Evolutionary conservation across 1,140 invertebrate species (phyloP), one percentile per base, ranked within the genome.

Genomic region (Trachelipus rathkii): DNA sequence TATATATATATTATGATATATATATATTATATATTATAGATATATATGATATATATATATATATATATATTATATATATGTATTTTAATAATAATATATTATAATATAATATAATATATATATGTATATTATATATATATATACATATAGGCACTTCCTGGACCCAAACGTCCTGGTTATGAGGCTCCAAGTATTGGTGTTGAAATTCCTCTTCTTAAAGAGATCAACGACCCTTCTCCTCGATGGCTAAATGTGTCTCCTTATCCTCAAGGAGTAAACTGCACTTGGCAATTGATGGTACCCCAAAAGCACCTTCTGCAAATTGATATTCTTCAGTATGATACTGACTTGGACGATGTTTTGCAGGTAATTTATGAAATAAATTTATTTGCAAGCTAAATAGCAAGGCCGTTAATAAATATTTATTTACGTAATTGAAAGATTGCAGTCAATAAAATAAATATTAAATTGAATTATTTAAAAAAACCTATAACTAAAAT

Each of bases 241-340:
- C 1, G 60, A 11, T 77, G 73, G 77, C 10, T 73, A 9, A 15
- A 73, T 0, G n/a, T 24, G 60, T 44, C 21, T 7, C 50, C 72
- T 50, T 78, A 78, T 44, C 71, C 74, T 0, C 43, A 45, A 23
- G 75, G 74, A 66, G 9, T 75, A 24, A 78, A 75, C 60, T 78
- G 77, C 60, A 78, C 77, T 1, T 78, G 77, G 77, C 43, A 60
- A 11, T 43, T 76, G 6, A 66, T 60, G 10, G 74, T 78, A 15
- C 70, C 71, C 43, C 45, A 50, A 2, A 24, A 66, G 0, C 71
- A 75, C 3, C 44, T 78, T 9, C 73, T 78, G 15, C 50, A 76
- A 72, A 21, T 74, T 10, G 73, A 78, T 24, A n/a, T 78, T 13
- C 71, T 78, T 7, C 23, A 67, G 23, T 78, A 74, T 60, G 68